A percentile compares a stretch with the other conserved stretches of the same genome.
Evolutionary conservation across 2,888 invertebrate species (phyloP).

Genomic region (Escarpia spicata): DNA sequence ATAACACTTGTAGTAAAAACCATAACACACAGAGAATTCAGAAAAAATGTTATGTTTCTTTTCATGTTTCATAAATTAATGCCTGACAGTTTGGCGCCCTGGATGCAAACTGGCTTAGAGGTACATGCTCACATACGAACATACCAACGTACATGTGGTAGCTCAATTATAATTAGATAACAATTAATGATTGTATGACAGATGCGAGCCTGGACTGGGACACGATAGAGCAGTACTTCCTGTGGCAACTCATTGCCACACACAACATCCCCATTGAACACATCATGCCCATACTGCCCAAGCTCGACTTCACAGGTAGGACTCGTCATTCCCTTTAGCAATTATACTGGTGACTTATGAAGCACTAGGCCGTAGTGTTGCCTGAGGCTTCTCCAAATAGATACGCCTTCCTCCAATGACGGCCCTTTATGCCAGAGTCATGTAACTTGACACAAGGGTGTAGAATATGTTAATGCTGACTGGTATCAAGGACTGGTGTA

Average conservation of each 20-base stretch:
- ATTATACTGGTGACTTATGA: conserved; percentile 38
- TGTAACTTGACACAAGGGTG: not conserved
- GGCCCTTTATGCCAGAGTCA: not conserved
- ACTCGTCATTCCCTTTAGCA: conserved; percentile 24
- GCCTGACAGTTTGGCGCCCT: too few relatives aligned
- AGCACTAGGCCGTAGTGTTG: not conserved
- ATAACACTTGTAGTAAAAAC: too few relatives aligned
- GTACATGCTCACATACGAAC: too few relatives aligned
- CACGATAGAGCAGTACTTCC: conserved; percentile 94
- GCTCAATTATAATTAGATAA: conserved; percentile 64
- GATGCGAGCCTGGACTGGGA: conserved; percentile 92
- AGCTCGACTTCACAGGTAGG: conserved; percentile 68
- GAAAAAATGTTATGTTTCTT: too few relatives aligned
- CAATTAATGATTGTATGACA: conserved; percentile 56
- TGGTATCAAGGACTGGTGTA: not conserved
- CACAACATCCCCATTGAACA: conserved; percentile 94
- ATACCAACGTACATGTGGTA: too few relatives aligned
- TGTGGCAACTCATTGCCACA: conserved; percentile 95
- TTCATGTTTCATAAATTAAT: too few relatives aligned
- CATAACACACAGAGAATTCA: too few relatives aligned
- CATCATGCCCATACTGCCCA: conserved; percentile 82
- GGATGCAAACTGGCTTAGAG: too few relatives aligned
- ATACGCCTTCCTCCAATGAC: too few relatives aligned
- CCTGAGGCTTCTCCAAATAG: too few relatives aligned
- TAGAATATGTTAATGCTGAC: not conserved